These are phyloP conservation scores for Chymomyza procnemis DNA, from an alignment of 2,888 invertebrate genomes.

Conservation along the genomic window DNA sequence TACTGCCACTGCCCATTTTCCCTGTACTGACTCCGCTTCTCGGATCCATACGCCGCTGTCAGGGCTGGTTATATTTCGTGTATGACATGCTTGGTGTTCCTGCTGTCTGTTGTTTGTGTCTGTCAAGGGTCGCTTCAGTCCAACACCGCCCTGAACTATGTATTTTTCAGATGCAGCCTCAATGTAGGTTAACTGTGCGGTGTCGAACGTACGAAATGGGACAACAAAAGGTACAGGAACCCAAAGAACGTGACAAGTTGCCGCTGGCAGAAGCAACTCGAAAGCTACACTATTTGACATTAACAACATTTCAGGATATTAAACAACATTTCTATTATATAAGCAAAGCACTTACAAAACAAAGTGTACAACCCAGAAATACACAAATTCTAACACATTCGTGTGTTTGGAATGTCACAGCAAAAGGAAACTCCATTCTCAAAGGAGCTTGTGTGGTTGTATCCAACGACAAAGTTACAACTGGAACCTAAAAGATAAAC, in stretches of 20 bases:
- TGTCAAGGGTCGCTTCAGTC: neutral
- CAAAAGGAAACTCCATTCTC: neutral
- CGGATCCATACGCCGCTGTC: neutral
- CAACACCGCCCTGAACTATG: conserved; percentile 43
- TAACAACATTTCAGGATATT: neutral
- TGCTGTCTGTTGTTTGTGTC: neutral
- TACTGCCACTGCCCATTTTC: conserved; percentile 15
- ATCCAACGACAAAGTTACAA: neutral
- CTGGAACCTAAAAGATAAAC: neutral
- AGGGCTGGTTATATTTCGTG: conserved; percentile 46
- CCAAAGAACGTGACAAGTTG: neutral
- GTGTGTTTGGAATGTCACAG: neutral
- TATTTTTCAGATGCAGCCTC: neutral
- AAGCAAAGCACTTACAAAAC: neutral
- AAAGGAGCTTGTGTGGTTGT: neutral
- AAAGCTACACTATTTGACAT: neutral
- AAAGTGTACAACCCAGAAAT: neutral
- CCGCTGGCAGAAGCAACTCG: neutral
- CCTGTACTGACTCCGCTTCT: neutral
- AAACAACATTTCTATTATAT: neutral
- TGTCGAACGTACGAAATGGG: neutral
- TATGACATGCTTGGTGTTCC: conserved; percentile 37
- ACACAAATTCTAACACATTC: neutral
- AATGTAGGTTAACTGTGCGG: neutral
- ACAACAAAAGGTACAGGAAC: neutral